phyloP scores from a whole-genome alignment of 1,140 invertebrate genomes.

The Ceratosolen solmsi region DNA sequence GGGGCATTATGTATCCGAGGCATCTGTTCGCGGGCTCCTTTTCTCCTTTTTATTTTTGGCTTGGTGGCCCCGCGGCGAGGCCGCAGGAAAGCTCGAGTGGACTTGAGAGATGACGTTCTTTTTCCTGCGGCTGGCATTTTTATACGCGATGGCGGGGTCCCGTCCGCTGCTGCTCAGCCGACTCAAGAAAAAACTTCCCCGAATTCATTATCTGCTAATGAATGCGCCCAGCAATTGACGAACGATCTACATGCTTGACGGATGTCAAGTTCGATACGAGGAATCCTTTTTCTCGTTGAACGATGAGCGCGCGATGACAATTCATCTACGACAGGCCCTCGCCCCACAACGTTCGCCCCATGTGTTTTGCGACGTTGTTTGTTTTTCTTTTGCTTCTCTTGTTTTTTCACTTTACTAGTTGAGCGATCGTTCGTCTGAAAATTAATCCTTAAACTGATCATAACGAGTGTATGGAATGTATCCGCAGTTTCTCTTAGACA shows the following conservation, averaged over 20 bases:
- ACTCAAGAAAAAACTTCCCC: not conserved
- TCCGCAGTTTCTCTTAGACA: too few relatives aligned
- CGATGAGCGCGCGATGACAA: not conserved
- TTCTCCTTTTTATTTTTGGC: not conserved
- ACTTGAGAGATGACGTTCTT: not conserved
- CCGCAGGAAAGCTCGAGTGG: not conserved
- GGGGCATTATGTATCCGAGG: slow-evolving; percentile 8
- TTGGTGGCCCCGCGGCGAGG: not conserved
- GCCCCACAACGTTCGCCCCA: too few relatives aligned
- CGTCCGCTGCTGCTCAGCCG: not conserved
- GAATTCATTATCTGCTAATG: not conserved
- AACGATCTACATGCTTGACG: not conserved
- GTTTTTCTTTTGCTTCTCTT: too few relatives aligned
- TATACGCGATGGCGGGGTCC: not conserved
- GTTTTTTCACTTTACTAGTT: too few relatives aligned
- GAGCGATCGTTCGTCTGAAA: too few relatives aligned
- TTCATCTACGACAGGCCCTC: too few relatives aligned
- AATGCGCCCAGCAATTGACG: not conserved
- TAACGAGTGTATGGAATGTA: too few relatives aligned
- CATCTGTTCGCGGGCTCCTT: not conserved
- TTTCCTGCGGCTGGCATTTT: not conserved
- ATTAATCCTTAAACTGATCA: too few relatives aligned
- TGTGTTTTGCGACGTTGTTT: too few relatives aligned
- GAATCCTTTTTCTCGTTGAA: not conserved
- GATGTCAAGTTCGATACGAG: not conserved